Percentiles rank a stretch among this genome's conserved stretches.
phyloP scores from a whole-genome alignment of 64 coral and sea anemone genomes.

The Montipora foliosa region DNA sequence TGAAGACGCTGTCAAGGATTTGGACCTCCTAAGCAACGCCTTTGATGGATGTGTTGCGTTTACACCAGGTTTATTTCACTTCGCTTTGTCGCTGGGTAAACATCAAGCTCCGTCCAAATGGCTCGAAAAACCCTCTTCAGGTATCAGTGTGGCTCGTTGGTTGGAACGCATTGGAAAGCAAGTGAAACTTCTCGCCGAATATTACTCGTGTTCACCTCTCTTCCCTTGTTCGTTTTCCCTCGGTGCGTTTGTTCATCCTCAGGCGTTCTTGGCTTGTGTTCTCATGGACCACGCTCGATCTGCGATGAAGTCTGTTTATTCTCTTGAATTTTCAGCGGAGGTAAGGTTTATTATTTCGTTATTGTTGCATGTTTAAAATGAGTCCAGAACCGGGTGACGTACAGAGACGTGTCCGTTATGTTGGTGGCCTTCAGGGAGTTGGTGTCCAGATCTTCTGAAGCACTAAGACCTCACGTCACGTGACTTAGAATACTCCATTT shows the following conservation, averaged over 20 bases:
- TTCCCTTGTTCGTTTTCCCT: constrained; percentile 22
- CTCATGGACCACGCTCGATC: constrained; percentile 40
- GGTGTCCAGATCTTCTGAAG: too few species aligned
- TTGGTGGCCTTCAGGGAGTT: too few species aligned
- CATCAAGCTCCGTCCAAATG: constrained; percentile 12
- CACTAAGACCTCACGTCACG: too few species aligned
- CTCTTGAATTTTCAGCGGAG: constrained; percentile 43
- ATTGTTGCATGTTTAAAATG: background rate
- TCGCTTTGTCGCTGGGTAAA: constrained; percentile 5
- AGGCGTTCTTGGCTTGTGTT: constrained; percentile 52
- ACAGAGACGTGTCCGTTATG: too few species aligned
- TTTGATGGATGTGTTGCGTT: constrained; percentile 21
- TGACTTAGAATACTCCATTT: too few species aligned
- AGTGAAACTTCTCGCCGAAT: background rate
- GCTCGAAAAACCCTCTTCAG: background rate
- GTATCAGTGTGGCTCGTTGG: background rate
- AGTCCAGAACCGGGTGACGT: background rate
- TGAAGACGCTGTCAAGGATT: background rate
- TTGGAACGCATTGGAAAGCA: background rate
- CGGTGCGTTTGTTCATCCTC: constrained; percentile 46
- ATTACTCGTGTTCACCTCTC: background rate
- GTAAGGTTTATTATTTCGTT: background rate
- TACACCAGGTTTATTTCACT: constrained; percentile 26
- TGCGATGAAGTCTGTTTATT: constrained; percentile 29
- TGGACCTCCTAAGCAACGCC: constrained; percentile 7